phyloP scores from a whole-genome alignment of 1,140 invertebrate genomes.

The Ips nitidus region DNA sequence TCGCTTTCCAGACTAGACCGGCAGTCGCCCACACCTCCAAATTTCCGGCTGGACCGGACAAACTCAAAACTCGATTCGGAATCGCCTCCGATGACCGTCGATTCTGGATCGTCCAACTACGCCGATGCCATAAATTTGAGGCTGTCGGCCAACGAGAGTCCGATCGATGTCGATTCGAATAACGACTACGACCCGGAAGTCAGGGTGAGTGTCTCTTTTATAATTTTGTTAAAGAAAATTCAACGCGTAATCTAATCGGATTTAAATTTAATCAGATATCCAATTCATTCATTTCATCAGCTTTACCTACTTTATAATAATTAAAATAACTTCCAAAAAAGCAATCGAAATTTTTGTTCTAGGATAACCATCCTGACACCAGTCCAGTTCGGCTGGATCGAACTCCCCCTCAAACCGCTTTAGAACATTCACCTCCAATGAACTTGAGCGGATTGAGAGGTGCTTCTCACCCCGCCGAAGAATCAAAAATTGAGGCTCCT shows the following conservation, averaged over 20 bases:
- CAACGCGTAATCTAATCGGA: conserved; percentile 11
- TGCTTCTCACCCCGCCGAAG: conserved; percentile 17
- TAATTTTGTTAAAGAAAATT: conserved; percentile 3
- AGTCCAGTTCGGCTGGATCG: conserved; percentile 48
- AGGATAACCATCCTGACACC: conserved; percentile 27
- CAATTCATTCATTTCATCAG: too few species aligned
- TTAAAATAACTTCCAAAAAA: too few species aligned
- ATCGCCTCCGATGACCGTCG: conserved; percentile 47
- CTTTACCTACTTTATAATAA: too few species aligned
- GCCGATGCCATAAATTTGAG: conserved; percentile 42
- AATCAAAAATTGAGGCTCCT: conserved; percentile 44
- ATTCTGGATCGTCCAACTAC: conserved; percentile 46
- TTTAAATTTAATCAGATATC: conserved; percentile 11
- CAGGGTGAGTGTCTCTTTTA: conserved; percentile 31
- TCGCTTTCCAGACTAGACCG: conserved; percentile 30
- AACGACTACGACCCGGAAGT: conserved; percentile 35
- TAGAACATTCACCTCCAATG: conserved; percentile 52
- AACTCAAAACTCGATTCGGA: conserved; percentile 36
- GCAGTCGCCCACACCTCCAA: conserved; percentile 42
- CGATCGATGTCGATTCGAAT: conserved; percentile 48
- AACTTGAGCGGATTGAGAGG: conserved; percentile 45
- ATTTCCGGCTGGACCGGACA: conserved; percentile 40
- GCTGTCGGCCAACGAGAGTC: conserved; percentile 42
- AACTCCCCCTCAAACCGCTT: conserved; percentile 51
- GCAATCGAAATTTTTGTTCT: neutral